These are phyloP conservation scores for Ciconia stormi DNA, from an alignment of 2,113 vertebrate genomes.

Conservation along the genomic window DNA sequence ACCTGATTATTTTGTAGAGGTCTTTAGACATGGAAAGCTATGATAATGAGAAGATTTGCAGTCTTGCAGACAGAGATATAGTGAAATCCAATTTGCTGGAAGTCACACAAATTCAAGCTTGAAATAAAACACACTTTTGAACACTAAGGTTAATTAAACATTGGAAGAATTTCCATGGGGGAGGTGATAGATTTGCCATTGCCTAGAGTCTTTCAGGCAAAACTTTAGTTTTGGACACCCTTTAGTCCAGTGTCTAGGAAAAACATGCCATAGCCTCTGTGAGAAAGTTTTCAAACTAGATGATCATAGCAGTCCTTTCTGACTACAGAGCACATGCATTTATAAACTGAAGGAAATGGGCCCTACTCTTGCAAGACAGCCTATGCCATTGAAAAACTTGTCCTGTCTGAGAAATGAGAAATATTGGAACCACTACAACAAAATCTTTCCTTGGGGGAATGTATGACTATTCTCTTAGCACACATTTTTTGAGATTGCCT, in stretches of 20 bases:
- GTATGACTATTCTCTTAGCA: neutral
- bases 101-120: neutral
- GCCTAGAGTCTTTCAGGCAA: neutral
- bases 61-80: slow-evolving; percentile 1
- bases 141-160: slow-evolving; percentile 10
- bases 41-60: slow-evolving; percentile 36
- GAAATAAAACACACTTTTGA: slow-evolving; percentile 27
- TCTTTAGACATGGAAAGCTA: neutral
- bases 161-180: neutral
- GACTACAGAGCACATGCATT: neutral
- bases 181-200: neutral
- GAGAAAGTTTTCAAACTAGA: neutral
- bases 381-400: neutral
- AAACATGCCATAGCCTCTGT: neutral
- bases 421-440: neutral
- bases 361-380: neutral
- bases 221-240: neutral
- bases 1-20: slow-evolving; percentile 1
- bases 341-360: neutral
- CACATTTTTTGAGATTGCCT: neutral
- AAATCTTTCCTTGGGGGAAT: neutral
- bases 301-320: neutral
- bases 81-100: slow-evolving; percentile 22
- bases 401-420: neutral
- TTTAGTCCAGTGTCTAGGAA: neutral